These are phyloP conservation scores for Zaprionus africanus DNA, from an alignment of 1,140 invertebrate genomes.

Conservation along the genomic window DNA sequence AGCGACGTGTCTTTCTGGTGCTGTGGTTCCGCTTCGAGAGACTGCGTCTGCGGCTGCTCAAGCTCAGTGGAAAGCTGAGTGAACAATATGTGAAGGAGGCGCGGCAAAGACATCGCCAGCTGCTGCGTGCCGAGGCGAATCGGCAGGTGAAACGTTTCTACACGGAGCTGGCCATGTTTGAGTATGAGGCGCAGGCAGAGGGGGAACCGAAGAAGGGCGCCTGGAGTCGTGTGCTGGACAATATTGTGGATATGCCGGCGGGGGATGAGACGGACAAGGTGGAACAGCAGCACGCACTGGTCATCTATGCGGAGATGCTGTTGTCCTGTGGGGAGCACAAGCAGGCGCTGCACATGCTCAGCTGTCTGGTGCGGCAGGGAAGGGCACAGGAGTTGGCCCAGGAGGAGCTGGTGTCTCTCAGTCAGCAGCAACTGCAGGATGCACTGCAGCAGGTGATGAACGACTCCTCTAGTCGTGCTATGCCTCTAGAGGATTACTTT, in stretches of 20 bases:
- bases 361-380: neutral
- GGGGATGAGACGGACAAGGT: neutral
- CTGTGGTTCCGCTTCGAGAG: conserved; percentile 88
- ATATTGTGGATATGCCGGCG: conserved; percentile 58
- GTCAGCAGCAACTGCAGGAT: neutral
- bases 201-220: conserved; percentile 79
- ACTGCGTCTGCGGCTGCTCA: conserved; percentile 85
- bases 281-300: conserved; percentile 51
- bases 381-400: too few relatives aligned
- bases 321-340: conserved; percentile 8
- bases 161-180: conserved; percentile 87
- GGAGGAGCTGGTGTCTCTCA: neutral
- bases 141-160: conserved; percentile 82
- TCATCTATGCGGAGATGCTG: conserved; percentile 67
- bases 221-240: conserved; percentile 80
- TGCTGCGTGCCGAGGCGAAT: conserved; percentile 86
- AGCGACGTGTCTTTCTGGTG: conserved; percentile 85
- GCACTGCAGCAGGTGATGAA: neutral
- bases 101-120: conserved; percentile 85
- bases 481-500: conserved; percentile 62
- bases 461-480: neutral
- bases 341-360: conserved; percentile 43
- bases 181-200: conserved; percentile 85
- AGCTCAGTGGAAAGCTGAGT: conserved; percentile 83
- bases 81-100: conserved; percentile 84